phyloP scores from a whole-genome alignment of 1,140 invertebrate genomes.

The Varroa destructor region DNA sequence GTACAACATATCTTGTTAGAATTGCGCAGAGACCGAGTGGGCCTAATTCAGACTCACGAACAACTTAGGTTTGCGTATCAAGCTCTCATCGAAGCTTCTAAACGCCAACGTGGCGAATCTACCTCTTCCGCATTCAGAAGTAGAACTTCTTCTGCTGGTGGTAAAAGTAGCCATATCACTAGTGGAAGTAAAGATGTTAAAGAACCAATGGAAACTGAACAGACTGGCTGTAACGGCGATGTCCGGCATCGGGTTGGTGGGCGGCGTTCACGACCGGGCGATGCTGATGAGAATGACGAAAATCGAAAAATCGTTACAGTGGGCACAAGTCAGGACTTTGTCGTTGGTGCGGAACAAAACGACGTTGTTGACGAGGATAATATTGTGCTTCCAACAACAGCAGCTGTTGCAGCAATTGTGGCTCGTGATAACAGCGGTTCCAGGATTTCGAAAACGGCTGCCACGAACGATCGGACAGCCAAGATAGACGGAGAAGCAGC shows the following conservation, averaged over 20 bases:
- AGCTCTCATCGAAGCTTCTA: slow-evolving; percentile 67
- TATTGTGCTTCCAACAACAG: background rate
- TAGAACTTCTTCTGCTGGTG: background rate
- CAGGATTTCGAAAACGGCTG: too few species aligned
- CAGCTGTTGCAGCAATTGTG: background rate
- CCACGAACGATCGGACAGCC: too few species aligned
- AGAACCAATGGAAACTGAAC: background rate
- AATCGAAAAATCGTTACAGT: background rate
- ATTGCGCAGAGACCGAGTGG: slow-evolving; percentile 79
- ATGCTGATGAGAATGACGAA: slow-evolving; percentile 7
- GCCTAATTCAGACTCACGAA: slow-evolving; percentile 86
- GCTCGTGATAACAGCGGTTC: too few species aligned
- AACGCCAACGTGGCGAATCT: background rate
- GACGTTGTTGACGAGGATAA: background rate
- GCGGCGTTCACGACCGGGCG: background rate
- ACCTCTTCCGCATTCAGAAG: background rate
- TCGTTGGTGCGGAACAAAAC: background rate
- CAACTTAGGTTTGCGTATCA: slow-evolving; percentile 88
- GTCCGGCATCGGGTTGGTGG: too few species aligned
- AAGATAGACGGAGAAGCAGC: background rate
- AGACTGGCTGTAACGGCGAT: too few species aligned
- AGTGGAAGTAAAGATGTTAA: background rate
- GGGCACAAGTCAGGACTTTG: background rate
- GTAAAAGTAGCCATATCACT: background rate
- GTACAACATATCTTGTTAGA: slow-evolving; percentile 65